Evolutionary conservation across 2,797 vertebrate genomes (phyloP).

Genomic region (Schizothorax lantsangensis): DNA sequence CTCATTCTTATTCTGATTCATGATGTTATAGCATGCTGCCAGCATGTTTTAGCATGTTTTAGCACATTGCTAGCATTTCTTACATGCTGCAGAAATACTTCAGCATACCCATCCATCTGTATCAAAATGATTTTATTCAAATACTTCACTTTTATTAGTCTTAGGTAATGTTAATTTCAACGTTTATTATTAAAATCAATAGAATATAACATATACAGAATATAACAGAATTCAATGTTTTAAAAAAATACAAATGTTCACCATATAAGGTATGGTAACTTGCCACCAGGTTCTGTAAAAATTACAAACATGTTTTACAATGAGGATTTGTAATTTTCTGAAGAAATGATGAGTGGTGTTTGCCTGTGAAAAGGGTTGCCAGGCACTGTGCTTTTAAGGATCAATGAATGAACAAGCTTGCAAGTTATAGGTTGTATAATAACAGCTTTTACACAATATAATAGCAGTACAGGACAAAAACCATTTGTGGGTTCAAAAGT

Average conservation of each 20-base stretch:
- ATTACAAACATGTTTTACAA: too few species aligned
- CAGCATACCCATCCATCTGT: background rate
- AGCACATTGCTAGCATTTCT: too few species aligned
- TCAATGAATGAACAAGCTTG: background rate
- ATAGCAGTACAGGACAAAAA: background rate
- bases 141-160: background rate
- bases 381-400: background rate
- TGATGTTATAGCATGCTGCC: too few species aligned
- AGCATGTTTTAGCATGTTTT: background rate
- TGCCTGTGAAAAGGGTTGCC: background rate
- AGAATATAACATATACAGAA: too few species aligned
- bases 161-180: too few species aligned
- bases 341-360: background rate
- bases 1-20: too few species aligned
- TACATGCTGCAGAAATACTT: background rate
- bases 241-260: too few species aligned
- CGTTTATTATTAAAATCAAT: too few species aligned
- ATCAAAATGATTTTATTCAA: background rate
- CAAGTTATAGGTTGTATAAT: background rate
- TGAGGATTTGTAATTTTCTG: too few species aligned
- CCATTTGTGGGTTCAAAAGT: background rate
- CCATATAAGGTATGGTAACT: too few species aligned
- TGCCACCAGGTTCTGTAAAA: background rate
- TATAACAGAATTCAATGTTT: too few species aligned
- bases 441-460: slow-evolving; percentile 2